phyloP scores from a whole-genome alignment of 2,797 vertebrate species.

The Prionace glauca region DNA sequence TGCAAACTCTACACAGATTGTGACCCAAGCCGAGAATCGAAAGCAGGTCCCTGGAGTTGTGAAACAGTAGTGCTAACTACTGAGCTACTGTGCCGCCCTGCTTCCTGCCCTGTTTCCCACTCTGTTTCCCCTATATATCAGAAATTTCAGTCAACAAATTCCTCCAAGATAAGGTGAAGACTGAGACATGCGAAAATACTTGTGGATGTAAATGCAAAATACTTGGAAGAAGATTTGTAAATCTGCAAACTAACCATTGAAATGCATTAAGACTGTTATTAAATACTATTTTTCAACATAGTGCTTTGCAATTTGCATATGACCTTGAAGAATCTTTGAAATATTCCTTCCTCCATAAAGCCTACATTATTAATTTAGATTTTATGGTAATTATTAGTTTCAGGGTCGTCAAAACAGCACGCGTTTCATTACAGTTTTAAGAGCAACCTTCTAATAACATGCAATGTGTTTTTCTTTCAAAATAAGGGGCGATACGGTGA shows the following conservation, averaged over 20 bases:
- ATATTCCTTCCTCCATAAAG: neutral
- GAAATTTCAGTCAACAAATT: neutral
- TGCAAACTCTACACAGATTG: too few relatives aligned
- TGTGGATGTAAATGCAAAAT: neutral
- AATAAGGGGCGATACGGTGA: too few relatives aligned
- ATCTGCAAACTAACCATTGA: neutral
- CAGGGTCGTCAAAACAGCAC: neutral
- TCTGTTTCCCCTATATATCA: neutral
- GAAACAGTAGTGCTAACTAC: too few relatives aligned
- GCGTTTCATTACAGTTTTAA: slow-evolving; percentile 8
- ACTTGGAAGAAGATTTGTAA: neutral
- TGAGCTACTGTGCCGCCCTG: too few relatives aligned
- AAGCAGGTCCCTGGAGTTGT: too few relatives aligned
- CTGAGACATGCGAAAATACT: neutral
- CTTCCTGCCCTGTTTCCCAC: too few relatives aligned
- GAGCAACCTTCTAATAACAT: too few relatives aligned
- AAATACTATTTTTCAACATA: neutral
- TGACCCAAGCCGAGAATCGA: too few relatives aligned
- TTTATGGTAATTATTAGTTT: slow-evolving; percentile 1
- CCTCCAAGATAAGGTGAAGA: neutral
- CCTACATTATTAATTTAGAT: neutral
- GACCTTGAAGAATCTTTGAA: neutral
- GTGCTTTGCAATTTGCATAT: neutral
- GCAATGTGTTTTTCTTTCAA: too few relatives aligned
- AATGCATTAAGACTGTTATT: neutral